phyloP scores from a whole-genome alignment of 2,888 invertebrate genomes.

The Agrilus biguttatus region DNA sequence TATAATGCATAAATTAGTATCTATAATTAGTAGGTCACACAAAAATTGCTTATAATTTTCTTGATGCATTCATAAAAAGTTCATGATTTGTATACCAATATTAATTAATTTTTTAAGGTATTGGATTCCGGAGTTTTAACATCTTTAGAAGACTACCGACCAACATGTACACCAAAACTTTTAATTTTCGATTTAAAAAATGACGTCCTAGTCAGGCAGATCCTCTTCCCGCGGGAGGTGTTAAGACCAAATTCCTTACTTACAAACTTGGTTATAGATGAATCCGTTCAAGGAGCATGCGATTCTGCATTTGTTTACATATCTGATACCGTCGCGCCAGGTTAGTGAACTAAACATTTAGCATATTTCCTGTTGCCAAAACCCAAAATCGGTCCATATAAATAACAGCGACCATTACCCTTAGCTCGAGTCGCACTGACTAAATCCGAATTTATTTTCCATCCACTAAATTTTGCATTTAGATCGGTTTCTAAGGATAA shows the following conservation, averaged over 20 bases:
- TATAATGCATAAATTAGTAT: too few relatives aligned
- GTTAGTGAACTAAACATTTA: slow-evolving; percentile 26
- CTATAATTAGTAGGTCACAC: too few relatives aligned
- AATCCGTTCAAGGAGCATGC: slow-evolving; percentile 49
- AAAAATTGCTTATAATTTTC: too few relatives aligned
- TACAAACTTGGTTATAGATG: slow-evolving; percentile 68
- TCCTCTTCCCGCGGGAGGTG: slow-evolving; percentile 61
- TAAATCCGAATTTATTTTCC: too few relatives aligned
- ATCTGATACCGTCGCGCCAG: slow-evolving; percentile 68
- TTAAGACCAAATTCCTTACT: slow-evolving; percentile 60
- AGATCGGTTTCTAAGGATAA: too few relatives aligned
- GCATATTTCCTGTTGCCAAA: too few relatives aligned
- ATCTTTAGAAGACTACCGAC: slow-evolving; percentile 51
- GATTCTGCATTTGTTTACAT: slow-evolving; percentile 70
- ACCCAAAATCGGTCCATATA: too few relatives aligned
- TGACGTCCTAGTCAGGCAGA: slow-evolving; percentile 51
- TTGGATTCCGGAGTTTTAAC: slow-evolving; percentile 64
- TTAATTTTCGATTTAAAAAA: slow-evolving; percentile 65
- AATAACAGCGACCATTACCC: too few relatives aligned
- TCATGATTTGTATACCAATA: too few relatives aligned
- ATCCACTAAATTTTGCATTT: too few relatives aligned
- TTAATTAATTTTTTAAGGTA: slow-evolving; percentile 47
- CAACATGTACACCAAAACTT: slow-evolving; percentile 65
- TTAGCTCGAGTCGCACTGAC: too few relatives aligned
- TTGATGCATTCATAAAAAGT: too few relatives aligned